phyloP scores from a whole-genome alignment of 2,888 invertebrate species.

The Hemicrepidius hirtus region DNA sequence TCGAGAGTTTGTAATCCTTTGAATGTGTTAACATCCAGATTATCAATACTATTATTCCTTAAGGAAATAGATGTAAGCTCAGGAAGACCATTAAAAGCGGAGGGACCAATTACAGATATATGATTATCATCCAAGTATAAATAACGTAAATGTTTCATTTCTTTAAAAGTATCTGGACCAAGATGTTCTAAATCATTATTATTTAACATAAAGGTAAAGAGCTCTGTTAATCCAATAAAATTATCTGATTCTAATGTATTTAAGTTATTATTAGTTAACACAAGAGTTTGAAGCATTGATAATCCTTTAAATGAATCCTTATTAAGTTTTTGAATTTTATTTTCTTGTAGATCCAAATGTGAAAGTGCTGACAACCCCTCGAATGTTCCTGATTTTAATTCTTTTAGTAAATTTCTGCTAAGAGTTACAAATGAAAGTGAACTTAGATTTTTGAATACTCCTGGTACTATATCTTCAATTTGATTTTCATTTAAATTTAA shows the following conservation, averaged over 20 bases:
- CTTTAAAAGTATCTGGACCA: neutral
- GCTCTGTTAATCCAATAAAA: neutral
- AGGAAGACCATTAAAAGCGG: conserved; percentile 10
- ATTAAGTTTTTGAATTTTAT: conserved; percentile 3
- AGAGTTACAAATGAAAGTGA: conserved; percentile 16
- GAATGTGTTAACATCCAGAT: conserved; percentile 4
- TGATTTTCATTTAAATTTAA: conserved; percentile 21
- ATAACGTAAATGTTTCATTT: neutral
- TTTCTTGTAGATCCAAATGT: conserved; percentile 22
- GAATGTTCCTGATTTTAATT: conserved; percentile 18
- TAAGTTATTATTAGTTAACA: conserved; percentile 23
- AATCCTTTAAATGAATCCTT: conserved; percentile 19
- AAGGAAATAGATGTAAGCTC: neutral
- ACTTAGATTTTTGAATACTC: conserved; percentile 10
- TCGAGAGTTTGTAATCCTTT: neutral
- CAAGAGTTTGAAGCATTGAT: neutral
- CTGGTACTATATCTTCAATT: neutral
- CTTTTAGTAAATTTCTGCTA: neutral
- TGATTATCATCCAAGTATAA: conserved; percentile 38
- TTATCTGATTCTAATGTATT: neutral
- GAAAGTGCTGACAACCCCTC: neutral
- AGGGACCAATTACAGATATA: conserved; percentile 39
- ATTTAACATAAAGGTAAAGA: neutral
- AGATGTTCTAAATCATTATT: neutral
- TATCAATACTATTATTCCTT: neutral